Conservation (phyloP, 1,140 invertebrate species). For the Linepithema humile region DNA sequence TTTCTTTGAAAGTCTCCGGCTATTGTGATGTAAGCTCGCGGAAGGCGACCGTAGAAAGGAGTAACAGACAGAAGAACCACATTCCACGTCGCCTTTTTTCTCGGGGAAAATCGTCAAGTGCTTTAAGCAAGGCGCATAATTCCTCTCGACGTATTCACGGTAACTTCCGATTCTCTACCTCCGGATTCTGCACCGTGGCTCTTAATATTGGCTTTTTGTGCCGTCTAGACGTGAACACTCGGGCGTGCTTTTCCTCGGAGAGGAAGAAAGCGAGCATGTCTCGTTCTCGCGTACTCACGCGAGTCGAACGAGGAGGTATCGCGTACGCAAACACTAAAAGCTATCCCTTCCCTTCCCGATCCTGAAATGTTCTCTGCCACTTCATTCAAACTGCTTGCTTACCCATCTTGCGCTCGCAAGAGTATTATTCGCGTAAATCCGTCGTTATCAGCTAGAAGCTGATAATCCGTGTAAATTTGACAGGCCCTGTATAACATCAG, state of each 20-base stretch:
- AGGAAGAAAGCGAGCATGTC: not conserved
- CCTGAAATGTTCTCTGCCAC: slow-evolving; percentile 21
- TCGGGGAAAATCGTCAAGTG: not conserved
- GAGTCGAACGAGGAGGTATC: not conserved
- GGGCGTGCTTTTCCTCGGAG: slow-evolving; percentile 18
- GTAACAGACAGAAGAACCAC: not conserved
- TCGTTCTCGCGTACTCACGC: not conserved
- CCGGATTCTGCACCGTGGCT: slow-evolving; percentile 40
- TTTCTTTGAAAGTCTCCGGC: slow-evolving; percentile 37
- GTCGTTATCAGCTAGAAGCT: slow-evolving; percentile 13
- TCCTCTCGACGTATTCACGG: slow-evolving; percentile 56
- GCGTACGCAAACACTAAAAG: slow-evolving; percentile 45
- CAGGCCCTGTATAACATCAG: not conserved
- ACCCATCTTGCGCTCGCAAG: slow-evolving; percentile 9
- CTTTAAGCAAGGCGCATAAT: slow-evolving; percentile 59
- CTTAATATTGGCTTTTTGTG: slow-evolving; percentile 75
- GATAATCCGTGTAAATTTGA: slow-evolving; percentile 34
- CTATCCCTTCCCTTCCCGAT: not conserved
- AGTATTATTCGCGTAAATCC: slow-evolving; percentile 37
- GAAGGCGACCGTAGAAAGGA: not conserved
- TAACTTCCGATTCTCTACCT: slow-evolving; percentile 39
- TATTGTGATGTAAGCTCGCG: not conserved
- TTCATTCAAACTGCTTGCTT: slow-evolving; percentile 48
- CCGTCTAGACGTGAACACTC: slow-evolving; percentile 62
- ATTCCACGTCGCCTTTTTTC: slow-evolving; percentile 23